Conservation (phyloP, 2,113 vertebrate species). For the Phyllopteryx taeniolatus region DNA sequence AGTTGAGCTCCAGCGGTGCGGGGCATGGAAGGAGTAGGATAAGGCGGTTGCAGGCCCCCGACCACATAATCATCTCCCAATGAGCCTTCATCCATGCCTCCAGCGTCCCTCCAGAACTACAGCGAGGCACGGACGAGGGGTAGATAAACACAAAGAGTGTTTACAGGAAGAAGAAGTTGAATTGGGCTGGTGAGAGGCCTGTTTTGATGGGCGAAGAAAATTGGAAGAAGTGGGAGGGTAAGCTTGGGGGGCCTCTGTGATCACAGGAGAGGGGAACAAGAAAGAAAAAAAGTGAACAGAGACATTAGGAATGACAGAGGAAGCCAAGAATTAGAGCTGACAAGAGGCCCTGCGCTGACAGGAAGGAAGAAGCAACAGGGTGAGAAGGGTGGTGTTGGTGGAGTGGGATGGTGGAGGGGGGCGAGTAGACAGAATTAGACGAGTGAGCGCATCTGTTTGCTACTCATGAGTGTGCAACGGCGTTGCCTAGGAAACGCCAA, state of each 20-base stretch:
- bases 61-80: slow-evolving; percentile 72
- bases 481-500: slow-evolving; percentile 68
- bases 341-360: slow-evolving; percentile 28
- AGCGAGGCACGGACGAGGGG: slow-evolving; percentile 49
- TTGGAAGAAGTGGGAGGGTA: slow-evolving; percentile 17
- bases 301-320: slow-evolving; percentile 15
- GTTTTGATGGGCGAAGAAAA: slow-evolving; percentile 20
- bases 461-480: slow-evolving; percentile 64
- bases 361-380: slow-evolving; percentile 6
- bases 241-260: slow-evolving; percentile 3
- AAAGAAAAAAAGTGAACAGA: slow-evolving; percentile 15
- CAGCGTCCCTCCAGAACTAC: slow-evolving; percentile 64
- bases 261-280: slow-evolving; percentile 22
- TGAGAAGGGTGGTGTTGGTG: slow-evolving; percentile 9
- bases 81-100: slow-evolving; percentile 69
- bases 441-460: slow-evolving; percentile 54
- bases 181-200: slow-evolving; percentile 8
- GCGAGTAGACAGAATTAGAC: slow-evolving; percentile 46
- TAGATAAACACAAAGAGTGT: slow-evolving; percentile 51
- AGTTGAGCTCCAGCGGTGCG: slow-evolving; percentile 54
- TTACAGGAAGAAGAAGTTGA: slow-evolving; percentile 34
- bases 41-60: slow-evolving; percentile 59
- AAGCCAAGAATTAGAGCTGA: slow-evolving; percentile 29
- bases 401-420: slow-evolving; percentile 17
- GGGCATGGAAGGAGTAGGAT: slow-evolving; percentile 39